A percentile compares a stretch with the other conserved stretches of the same genome.
phyloP scores from a whole-genome alignment of 2,113 vertebrate species.

The Urocitellus parryii region DNA sequence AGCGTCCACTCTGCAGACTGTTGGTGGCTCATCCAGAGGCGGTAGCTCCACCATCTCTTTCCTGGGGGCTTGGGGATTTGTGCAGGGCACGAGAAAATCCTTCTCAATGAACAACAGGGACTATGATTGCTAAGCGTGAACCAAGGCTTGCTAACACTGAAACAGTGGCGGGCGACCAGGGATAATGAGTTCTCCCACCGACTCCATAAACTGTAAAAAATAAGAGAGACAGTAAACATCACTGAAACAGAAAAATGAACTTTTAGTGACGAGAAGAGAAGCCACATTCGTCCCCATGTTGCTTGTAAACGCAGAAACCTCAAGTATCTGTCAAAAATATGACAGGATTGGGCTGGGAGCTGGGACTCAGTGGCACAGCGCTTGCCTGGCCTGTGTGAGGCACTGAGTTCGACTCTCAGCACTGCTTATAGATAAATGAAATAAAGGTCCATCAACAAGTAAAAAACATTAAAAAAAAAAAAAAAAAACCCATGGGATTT shows the following conservation, averaged over 20 bases:
- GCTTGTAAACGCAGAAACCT: too few species aligned
- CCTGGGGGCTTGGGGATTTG: not conserved
- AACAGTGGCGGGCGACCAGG: not conserved
- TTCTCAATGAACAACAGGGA: not conserved
- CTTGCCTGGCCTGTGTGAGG: too few species aligned
- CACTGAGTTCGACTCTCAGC: too few species aligned
- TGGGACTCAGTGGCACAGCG: too few species aligned
- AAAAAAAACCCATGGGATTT: too few species aligned
- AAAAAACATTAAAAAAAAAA: too few species aligned
- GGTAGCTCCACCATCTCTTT: not conserved
- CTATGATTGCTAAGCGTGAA: not conserved
- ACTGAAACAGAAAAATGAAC: too few species aligned
- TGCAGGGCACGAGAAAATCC: not conserved
- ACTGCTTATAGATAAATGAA: too few species aligned
- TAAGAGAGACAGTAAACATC: not conserved
- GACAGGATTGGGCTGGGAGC: too few species aligned
- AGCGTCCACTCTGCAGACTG: not conserved
- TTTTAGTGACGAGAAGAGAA: slow-evolving; percentile 47
- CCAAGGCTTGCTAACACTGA: fast-evolving
- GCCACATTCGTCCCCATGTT: not conserved
- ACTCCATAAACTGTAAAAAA: not conserved
- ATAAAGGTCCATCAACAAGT: too few species aligned
- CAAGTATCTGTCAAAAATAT: too few species aligned
- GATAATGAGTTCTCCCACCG: not conserved
- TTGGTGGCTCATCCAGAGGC: not conserved